Evolutionary conservation across 1,140 invertebrate genomes (phyloP), one percentile per base, ranked within the genome.

Genomic region (Carcinoscorpius rotundicauda): DNA sequence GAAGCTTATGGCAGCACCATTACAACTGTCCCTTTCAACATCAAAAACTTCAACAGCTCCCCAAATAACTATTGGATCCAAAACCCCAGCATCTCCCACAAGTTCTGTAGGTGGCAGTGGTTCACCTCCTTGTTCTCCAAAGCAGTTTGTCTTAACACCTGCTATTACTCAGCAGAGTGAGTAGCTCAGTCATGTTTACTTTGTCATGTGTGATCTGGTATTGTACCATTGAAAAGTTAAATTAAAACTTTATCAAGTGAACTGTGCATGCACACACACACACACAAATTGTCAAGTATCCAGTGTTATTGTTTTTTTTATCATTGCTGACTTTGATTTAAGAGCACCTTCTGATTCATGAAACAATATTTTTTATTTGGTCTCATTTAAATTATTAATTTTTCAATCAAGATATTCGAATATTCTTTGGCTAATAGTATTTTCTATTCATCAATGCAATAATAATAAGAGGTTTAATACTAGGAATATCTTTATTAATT

Each of bases 131-230:
- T 6, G 53, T 55, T 55, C 53, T n/a, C 53, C 53, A 8, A 6
- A 55, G n/a, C 51, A 63, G 78, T 93, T 91, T 78, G 84, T 90
- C 68, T 77, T 92, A 4, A 92, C 90, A 5, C 87, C 87, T 53
- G 88, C 91, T 76, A 91, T 91, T 71, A 91, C 91, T 73, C 88
- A 91, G 74, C 87, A 92, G 81, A 89, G 86, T 89, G 81, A 83
- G 83, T 82, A 10, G 52, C 51, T 56, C 10, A 9, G 53, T 60
- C 58, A 29, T 29, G 29, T 29, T 29, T 29, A 29, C 29, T 29
- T 29, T 29, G 29, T 52, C 6, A 53, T 4, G 49, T 53, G 56
- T 51, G 51, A 63, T 51, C 51, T 63, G 10, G 10, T 56, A 11
- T 10, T 56, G 55, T 10, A 56, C 11, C 10, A 56, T 49, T 59